Evolutionary conservation across 2,888 invertebrate species (phyloP).

Genomic region (Drosophila pseudotalamancana): DNA sequence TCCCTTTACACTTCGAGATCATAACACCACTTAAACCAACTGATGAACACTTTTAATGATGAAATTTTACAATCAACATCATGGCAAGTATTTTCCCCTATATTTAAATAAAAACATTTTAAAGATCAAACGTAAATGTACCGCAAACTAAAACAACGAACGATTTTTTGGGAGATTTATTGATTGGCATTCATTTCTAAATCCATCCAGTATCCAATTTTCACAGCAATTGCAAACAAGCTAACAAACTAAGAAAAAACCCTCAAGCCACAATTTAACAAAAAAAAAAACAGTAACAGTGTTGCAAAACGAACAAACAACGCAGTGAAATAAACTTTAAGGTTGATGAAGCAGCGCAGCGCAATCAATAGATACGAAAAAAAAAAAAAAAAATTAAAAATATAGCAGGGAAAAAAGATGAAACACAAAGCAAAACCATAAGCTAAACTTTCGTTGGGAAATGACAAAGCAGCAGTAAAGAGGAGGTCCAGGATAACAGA

Average conservation of each 20-base stretch:
- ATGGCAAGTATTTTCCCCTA: not conserved
- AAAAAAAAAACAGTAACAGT: slow-evolving; percentile 1
- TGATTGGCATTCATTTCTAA: slow-evolving; percentile 23
- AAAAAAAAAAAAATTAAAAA: slow-evolving; percentile 36
- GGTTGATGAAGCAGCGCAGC: slow-evolving; percentile 52
- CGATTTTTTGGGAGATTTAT: not conserved
- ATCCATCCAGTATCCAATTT: slow-evolving; percentile 12
- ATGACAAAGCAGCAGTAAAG: slow-evolving; percentile 41
- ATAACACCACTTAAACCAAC: too few relatives aligned
- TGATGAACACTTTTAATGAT: too few relatives aligned
- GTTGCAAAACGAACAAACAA: slow-evolving; percentile 26
- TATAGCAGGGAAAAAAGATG: slow-evolving; percentile 19
- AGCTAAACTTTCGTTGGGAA: slow-evolving; percentile 44
- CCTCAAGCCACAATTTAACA: slow-evolving; percentile 2
- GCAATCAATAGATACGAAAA: slow-evolving; percentile 43
- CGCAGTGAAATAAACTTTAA: slow-evolving; percentile 52
- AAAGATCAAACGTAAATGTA: not conserved
- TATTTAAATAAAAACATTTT: not conserved
- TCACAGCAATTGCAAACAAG: slow-evolving; percentile 19
- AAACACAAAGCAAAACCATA: slow-evolving; percentile 53
- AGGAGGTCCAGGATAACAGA: slow-evolving; percentile 13
- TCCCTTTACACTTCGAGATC: too few relatives aligned
- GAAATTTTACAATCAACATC: too few relatives aligned
- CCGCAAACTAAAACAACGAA: not conserved
- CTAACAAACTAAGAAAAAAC: not conserved